Evolutionary conservation across 2,113 vertebrate species (phyloP).

Genomic region (Zosterops borbonicus): DNA sequence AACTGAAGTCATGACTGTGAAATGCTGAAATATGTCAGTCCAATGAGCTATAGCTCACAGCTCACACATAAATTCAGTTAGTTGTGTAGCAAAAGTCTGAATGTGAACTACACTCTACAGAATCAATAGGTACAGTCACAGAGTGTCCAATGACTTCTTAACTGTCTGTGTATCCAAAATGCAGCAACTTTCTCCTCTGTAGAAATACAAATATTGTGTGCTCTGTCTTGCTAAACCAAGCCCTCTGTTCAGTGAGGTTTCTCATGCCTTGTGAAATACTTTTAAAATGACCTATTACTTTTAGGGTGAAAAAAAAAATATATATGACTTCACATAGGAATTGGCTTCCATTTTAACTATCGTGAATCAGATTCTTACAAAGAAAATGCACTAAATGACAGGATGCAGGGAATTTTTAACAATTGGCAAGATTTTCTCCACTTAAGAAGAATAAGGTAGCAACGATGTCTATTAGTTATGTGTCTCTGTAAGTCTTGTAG

Average conservation of each 20-base stretch:
- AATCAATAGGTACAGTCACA: background rate
- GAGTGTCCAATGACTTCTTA: background rate
- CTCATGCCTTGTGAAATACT: background rate
- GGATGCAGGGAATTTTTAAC: conserved; percentile 67
- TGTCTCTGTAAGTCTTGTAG: background rate
- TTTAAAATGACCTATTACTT: background rate
- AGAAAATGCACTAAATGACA: conserved; percentile 76
- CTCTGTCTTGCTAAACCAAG: background rate
- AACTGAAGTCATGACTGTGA: background rate
- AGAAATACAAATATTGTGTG: background rate
- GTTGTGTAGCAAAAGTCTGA: background rate
- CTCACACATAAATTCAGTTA: background rate
- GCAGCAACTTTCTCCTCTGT: background rate
- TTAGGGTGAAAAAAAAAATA: background rate
- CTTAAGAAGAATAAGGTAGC: conserved; percentile 19
- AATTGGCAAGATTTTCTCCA: conserved; percentile 75
- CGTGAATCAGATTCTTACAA: conserved; percentile 74
- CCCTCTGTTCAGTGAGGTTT: background rate
- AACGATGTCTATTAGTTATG: background rate
- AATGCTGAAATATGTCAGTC: background rate
- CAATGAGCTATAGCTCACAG: background rate
- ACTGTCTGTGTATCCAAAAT: background rate
- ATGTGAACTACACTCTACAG: background rate
- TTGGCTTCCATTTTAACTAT: conserved; percentile 73
- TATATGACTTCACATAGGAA: conserved; percentile 72